Percentiles rank a stretch among this genome's conserved stretches.
These are phyloP conservation scores for Brachyhypopomus occidentalis DNA, from an alignment of 2,113 vertebrate species.

Conservation along the genomic window DNA sequence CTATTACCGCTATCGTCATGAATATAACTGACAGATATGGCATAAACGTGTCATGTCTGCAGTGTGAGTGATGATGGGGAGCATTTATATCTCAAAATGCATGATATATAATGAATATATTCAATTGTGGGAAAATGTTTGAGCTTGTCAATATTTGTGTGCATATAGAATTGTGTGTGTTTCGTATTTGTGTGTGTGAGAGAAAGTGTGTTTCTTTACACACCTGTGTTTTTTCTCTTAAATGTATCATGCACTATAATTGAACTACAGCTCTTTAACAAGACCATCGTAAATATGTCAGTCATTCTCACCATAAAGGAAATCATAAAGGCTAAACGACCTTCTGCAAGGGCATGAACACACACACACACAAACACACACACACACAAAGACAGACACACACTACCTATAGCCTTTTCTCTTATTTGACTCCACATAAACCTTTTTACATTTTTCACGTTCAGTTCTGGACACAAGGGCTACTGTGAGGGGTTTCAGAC, in stretches of 20 bases:
- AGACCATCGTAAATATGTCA: constrained; percentile 47
- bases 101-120: no score
- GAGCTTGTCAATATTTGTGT: no score
- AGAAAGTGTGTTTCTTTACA: not conserved
- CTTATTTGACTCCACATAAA: no score
- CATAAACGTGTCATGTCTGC: no score
- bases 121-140: no score
- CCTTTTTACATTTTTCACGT: not conserved
- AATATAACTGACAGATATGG: no score
- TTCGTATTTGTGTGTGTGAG: no score
- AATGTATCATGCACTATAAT: constrained; percentile 33
- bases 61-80: no score
- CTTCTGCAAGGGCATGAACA: constrained; percentile 4
- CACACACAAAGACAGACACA: constrained; percentile 13
- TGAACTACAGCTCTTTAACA: constrained; percentile 40
- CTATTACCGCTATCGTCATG: no score
- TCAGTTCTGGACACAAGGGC: not conserved
- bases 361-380: constrained; percentile 35
- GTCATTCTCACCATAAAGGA: constrained; percentile 21
- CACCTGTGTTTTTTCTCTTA: constrained; percentile 41
- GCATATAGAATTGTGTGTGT: not conserved
- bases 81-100: no score
- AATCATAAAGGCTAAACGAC: constrained; percentile 24
- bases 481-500: not conserved
- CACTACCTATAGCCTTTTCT: not conserved